Evolutionary conservation across 2,888 invertebrate genomes (phyloP).

Genomic region (Exocentrus adspersus): DNA sequence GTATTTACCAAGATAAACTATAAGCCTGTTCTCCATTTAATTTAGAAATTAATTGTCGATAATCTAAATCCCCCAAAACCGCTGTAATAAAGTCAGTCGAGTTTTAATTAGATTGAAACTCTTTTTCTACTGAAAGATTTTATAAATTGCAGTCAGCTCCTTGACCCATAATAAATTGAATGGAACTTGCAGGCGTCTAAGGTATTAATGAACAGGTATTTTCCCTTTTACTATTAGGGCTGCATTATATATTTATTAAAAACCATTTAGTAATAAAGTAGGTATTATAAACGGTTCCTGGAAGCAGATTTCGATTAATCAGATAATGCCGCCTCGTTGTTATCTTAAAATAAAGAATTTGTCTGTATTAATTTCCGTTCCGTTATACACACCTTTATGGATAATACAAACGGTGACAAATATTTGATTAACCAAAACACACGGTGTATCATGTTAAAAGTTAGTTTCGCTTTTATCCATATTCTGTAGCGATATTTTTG

Average conservation of each 20-base stretch:
- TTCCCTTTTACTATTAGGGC: background rate
- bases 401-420: background rate
- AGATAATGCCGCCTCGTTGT: slow-evolving; percentile 2
- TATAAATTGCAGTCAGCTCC: background rate
- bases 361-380: slow-evolving; percentile 18
- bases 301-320: slow-evolving; percentile 4
- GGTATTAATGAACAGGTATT: background rate
- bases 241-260: background rate
- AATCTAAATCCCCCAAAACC: too few relatives aligned
- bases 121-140: background rate
- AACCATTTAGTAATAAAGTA: background rate
- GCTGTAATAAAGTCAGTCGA: too few relatives aligned
- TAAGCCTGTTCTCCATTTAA: too few relatives aligned
- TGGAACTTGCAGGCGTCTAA: background rate
- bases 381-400: slow-evolving; percentile 18
- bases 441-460: background rate
- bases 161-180: slow-evolving; percentile 1
- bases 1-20: too few relatives aligned
- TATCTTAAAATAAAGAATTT: slow-evolving; percentile 16
- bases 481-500: too few relatives aligned
- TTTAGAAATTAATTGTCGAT: too few relatives aligned
- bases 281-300: slow-evolving; percentile 5
- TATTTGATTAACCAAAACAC: slow-evolving; percentile 1
- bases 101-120: too few relatives aligned
- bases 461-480: too few relatives aligned